Conservation (phyloP, 2,888 invertebrate genomes). For the Aspidiotus destructor region DNA sequence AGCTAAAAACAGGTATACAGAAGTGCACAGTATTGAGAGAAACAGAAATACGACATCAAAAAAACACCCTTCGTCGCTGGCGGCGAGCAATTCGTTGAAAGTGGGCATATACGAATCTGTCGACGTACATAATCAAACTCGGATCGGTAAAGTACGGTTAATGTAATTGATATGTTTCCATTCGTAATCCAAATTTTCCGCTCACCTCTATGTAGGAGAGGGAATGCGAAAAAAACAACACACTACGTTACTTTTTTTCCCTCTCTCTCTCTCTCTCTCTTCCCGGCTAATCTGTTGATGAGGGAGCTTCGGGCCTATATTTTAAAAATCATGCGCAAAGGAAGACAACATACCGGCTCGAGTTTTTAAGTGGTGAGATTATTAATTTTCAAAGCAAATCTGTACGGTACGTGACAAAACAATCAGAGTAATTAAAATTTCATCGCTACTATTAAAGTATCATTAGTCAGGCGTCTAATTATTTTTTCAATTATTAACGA, state of each 20-base stretch:
- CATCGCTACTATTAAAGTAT: too few species aligned
- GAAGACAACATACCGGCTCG: too few species aligned
- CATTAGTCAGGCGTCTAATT: slow-evolving; percentile 19
- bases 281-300: too few species aligned
- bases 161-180: slow-evolving; percentile 32
- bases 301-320: too few species aligned
- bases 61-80: slow-evolving; percentile 6
- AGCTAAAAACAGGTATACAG: slow-evolving; percentile 6
- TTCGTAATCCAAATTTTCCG: slow-evolving; percentile 20
- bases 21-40: too few species aligned
- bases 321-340: too few species aligned
- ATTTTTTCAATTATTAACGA: slow-evolving; percentile 29
- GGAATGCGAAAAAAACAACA: too few species aligned
- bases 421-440: too few species aligned
- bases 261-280: too few species aligned
- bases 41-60: background rate
- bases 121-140: slow-evolving; percentile 19
- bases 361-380: background rate
- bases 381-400: background rate
- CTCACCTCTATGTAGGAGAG: too few species aligned
- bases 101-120: slow-evolving; percentile 7
- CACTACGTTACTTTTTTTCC: too few species aligned
- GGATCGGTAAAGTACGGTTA: slow-evolving; percentile 10
- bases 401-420: too few species aligned
- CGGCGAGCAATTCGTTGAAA: background rate